These are phyloP conservation scores for Trichacis sp. DNA, from an alignment of 2,888 invertebrate species.

Conservation along the genomic window DNA sequence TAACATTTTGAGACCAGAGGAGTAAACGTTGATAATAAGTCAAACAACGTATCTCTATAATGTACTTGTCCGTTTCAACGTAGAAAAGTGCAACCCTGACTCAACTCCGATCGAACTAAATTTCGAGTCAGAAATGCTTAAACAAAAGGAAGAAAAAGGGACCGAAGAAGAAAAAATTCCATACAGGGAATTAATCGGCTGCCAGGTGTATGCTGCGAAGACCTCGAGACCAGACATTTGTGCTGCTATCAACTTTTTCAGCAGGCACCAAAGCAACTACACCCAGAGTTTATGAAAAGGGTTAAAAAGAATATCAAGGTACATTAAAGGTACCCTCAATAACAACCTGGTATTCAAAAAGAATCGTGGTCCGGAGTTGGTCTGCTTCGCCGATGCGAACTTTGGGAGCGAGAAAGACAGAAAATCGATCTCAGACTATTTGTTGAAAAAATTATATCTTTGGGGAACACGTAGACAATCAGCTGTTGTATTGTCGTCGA, in stretches of 20 bases:
- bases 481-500: no score
- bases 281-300: conserved; percentile 28
- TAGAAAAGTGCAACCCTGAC: neutral
- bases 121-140: no score
- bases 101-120: neutral
- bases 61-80: neutral
- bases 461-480: no score
- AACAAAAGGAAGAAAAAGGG: neutral
- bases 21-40: neutral
- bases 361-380: neutral
- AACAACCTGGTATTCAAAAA: no score
- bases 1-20: conserved; percentile 26
- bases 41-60: neutral
- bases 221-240: conserved; percentile 40
- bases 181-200: conserved; percentile 41
- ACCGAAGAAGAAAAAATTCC: no score
- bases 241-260: conserved; percentile 17
- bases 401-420: no score
- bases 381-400: conserved; percentile 7
- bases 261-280: no score
- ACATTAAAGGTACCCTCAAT: no score
- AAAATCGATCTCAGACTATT: no score
- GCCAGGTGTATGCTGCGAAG: conserved; percentile 25
- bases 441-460: no score
- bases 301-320: conserved; percentile 30